These are phyloP conservation scores for Resseliella maxima DNA, from an alignment of 2,888 invertebrate species.

Conservation along the genomic window DNA sequence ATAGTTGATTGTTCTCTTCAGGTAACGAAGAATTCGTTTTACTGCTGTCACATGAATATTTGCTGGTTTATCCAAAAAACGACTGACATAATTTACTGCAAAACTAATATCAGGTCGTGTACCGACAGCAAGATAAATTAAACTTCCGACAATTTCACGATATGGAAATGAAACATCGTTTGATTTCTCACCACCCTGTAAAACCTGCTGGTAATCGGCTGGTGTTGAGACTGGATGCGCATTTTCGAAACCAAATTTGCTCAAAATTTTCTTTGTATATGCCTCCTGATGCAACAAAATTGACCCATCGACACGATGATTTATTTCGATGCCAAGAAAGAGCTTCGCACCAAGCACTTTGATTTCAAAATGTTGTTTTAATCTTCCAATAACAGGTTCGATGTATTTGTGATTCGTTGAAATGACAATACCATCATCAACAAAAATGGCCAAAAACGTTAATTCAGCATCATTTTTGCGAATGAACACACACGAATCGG, in stretches of 20 bases:
- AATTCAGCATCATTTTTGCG: neutral
- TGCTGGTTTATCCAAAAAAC: constrained; percentile 61
- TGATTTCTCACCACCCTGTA: no score
- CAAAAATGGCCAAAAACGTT: constrained; percentile 57
- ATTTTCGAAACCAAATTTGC: constrained; percentile 58
- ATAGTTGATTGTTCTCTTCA: neutral
- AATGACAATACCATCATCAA: constrained; percentile 56
- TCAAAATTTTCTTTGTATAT: constrained; percentile 57
- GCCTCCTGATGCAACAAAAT: constrained; percentile 57
- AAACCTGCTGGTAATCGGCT: constrained; percentile 50
- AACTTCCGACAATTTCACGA: constrained; percentile 58
- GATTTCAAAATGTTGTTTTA: constrained; percentile 62
- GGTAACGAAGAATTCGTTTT: constrained; percentile 60
- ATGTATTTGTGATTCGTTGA: neutral
- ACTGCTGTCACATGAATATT: constrained; percentile 61
- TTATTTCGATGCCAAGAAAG: constrained; percentile 60
- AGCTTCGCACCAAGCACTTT: constrained; percentile 66
- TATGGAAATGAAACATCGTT: constrained; percentile 57
- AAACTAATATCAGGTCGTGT: constrained; percentile 61
- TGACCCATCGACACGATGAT: constrained; percentile 56
- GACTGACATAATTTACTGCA: constrained; percentile 59
- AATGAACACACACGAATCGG: constrained; percentile 59
- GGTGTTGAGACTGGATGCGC: constrained; percentile 57
- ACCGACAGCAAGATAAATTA: constrained; percentile 60
- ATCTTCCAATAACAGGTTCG: neutral